These are phyloP conservation scores for Lithophane ornitopus DNA, from an alignment of 2,888 invertebrate genomes.

Conservation along the genomic window DNA sequence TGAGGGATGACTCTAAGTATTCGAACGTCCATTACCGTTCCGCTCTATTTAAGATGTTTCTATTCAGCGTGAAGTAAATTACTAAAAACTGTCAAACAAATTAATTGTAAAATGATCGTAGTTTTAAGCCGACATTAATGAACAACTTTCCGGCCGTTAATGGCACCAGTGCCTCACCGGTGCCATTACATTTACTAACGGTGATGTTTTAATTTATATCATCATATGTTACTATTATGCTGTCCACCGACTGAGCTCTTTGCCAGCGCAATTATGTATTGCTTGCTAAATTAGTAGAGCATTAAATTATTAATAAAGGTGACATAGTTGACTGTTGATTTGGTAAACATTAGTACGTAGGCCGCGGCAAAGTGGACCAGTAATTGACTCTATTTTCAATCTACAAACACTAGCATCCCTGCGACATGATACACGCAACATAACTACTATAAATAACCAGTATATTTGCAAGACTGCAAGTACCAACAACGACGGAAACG, in stretches of 20 bases:
- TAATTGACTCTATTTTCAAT: slow-evolving; percentile 59
- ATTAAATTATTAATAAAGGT: slow-evolving; percentile 66
- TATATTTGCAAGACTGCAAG: slow-evolving; percentile 60
- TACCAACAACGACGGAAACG: slow-evolving; percentile 69
- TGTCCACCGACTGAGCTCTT: slow-evolving; percentile 72
- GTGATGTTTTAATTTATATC: slow-evolving; percentile 67
- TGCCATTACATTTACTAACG: slow-evolving; percentile 54
- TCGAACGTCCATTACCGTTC: slow-evolving; percentile 14
- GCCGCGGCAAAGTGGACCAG: slow-evolving; percentile 45
- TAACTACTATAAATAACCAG: slow-evolving; percentile 29
- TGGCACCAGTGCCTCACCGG: slow-evolving; percentile 47
- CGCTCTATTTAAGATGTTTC: slow-evolving; percentile 20
- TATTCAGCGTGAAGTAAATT: slow-evolving; percentile 30
- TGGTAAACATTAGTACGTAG: slow-evolving; percentile 55
- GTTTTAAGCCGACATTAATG: slow-evolving; percentile 40
- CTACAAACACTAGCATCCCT: slow-evolving; percentile 31
- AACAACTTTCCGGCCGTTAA: slow-evolving; percentile 48
- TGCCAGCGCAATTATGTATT: slow-evolving; percentile 76
- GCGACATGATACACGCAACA: slow-evolving; percentile 28
- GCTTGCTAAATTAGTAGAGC: slow-evolving; percentile 62
- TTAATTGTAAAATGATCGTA: slow-evolving; percentile 42
- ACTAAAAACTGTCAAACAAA: slow-evolving; percentile 26
- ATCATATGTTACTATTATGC: slow-evolving; percentile 63
- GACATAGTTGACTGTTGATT: slow-evolving; percentile 58
- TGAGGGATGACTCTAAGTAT: slow-evolving; percentile 10